These are phyloP conservation scores for Diuraphis noxia DNA, from an alignment of 1,140 invertebrate genomes.

Conservation along the genomic window DNA sequence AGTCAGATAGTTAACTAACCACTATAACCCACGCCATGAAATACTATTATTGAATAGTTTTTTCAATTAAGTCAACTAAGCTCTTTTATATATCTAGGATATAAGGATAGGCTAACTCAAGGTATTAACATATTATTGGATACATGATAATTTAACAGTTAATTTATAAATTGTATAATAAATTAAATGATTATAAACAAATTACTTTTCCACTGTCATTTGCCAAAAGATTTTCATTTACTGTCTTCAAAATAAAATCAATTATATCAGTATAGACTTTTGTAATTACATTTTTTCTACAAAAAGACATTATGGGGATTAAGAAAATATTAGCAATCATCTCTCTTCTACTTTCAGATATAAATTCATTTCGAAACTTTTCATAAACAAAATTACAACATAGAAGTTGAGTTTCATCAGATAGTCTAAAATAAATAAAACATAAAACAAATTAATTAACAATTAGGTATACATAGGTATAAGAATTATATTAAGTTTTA, in stretches of 20 bases:
- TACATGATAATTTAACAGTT: neutral
- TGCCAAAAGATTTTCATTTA: slow-evolving; percentile 22
- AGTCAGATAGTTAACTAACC: too few species aligned
- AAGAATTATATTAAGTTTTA: neutral
- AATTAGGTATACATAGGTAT: neutral
- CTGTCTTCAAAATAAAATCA: slow-evolving; percentile 17
- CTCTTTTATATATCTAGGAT: too few species aligned
- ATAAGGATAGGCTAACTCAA: too few species aligned
- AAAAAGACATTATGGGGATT: neutral
- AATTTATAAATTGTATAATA: neutral
- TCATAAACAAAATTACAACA: slow-evolving; percentile 10
- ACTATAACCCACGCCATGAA: too few species aligned
- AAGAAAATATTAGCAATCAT: neutral
- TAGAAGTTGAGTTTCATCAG: neutral
- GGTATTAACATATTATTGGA: too few species aligned
- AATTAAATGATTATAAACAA: neutral
- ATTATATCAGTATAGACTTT: neutral
- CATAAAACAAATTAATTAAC: neutral
- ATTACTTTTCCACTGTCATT: slow-evolving; percentile 31
- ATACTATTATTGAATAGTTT: too few species aligned
- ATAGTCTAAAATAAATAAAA: neutral
- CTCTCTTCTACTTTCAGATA: slow-evolving; percentile 16
- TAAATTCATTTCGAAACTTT: slow-evolving; percentile 3
- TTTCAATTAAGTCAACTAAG: too few species aligned
- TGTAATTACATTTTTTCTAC: neutral